phyloP scores from a whole-genome alignment of 2,113 vertebrate species.

The Sisor rabdophorus region DNA sequence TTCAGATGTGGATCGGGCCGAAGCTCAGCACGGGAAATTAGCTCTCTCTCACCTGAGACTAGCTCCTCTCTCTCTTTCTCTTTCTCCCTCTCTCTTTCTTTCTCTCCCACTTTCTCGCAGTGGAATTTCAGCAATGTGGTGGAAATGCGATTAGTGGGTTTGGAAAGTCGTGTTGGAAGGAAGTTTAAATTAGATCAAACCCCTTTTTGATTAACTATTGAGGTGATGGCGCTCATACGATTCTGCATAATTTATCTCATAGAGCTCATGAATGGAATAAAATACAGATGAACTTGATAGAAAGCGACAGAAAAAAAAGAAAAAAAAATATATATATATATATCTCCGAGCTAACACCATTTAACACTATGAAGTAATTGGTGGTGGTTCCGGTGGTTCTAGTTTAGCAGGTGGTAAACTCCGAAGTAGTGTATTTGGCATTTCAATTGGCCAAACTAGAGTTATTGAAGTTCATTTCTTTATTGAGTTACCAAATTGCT shows the following conservation, averaged over 20 bases:
- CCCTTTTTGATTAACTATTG: slow-evolving; percentile 34
- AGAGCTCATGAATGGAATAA: not conserved
- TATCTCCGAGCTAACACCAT: not conserved
- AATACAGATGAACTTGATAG: not conserved
- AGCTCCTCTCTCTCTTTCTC: slow-evolving; percentile 16
- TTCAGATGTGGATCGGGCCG: slow-evolving; percentile 41
- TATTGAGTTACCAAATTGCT: no score
- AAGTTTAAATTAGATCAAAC: slow-evolving; percentile 25
- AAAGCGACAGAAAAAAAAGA: not conserved
- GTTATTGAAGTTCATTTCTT: no score
- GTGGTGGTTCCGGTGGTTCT: no score
- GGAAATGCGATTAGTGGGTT: slow-evolving; percentile 31
- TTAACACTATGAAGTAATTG: not conserved
- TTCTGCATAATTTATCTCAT: slow-evolving; percentile 20
- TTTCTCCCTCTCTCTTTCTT: no score
- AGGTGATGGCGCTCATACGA: slow-evolving; percentile 16
- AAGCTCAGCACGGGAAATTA: slow-evolving; percentile 33
- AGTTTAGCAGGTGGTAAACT: no score
- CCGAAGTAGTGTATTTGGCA: no score
- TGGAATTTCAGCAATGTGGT: slow-evolving; percentile 30
- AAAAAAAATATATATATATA: not conserved
- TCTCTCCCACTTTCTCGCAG: slow-evolving; percentile 16
- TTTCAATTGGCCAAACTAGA: no score
- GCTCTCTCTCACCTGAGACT: slow-evolving; percentile 28
- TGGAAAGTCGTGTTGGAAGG: slow-evolving; percentile 22